These are phyloP conservation scores for Mareca strepera DNA, from an alignment of 2,797 vertebrate species.

Conservation along the genomic window DNA sequence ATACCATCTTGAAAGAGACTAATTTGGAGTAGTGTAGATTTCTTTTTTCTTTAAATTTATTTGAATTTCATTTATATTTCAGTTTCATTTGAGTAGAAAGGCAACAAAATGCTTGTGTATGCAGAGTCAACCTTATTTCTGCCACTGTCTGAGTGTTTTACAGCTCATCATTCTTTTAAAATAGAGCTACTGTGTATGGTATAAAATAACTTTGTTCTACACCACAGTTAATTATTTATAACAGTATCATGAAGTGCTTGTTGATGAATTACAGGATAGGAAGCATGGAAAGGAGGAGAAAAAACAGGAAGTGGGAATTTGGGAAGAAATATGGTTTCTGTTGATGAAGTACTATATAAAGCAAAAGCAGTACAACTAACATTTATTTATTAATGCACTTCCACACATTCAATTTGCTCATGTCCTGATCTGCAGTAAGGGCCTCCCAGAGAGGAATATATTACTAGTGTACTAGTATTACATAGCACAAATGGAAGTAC, in stretches of 20 bases:
- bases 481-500: neutral
- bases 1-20: neutral
- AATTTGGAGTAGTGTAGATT: neutral
- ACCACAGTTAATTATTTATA: slow-evolving; percentile 27
- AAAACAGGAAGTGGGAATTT: neutral
- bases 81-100: neutral
- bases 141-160: neutral
- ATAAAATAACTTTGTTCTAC: neutral
- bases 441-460: neutral
- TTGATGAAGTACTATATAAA: slow-evolving; percentile 34
- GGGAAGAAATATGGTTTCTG: neutral
- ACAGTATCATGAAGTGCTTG: neutral
- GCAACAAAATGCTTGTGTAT: accelerated
- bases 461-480: neutral
- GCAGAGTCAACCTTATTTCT: neutral
- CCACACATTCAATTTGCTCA: neutral
- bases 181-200: neutral
- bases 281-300: neutral
- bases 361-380: neutral
- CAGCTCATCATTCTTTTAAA: neutral
- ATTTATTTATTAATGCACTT: slow-evolving; percentile 36
- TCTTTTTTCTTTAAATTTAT: neutral
- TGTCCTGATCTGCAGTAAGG: neutral
- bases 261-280: slow-evolving; percentile 7
- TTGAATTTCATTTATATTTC: neutral